A percentile compares a stretch with the other conserved stretches of the same genome.
These are phyloP conservation scores for Irena cyanogastra DNA, from an alignment of 2,113 vertebrate genomes.

Conservation along the genomic window DNA sequence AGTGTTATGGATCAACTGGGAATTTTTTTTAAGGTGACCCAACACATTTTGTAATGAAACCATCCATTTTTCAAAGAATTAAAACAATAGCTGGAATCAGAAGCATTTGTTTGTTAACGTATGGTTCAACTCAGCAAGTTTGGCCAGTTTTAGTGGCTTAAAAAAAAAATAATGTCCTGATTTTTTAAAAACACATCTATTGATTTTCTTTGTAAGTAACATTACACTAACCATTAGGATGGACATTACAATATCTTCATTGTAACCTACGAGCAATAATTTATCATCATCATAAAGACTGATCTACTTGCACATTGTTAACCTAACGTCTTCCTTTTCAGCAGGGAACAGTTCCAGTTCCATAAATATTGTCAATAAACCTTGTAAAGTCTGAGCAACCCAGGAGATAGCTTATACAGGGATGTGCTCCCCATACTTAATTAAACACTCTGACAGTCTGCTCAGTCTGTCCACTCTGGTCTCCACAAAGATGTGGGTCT, in stretches of 20 bases:
- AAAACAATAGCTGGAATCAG: constrained; percentile 6
- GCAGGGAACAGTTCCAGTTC: constrained; percentile 11
- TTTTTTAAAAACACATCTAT: constrained; percentile 43
- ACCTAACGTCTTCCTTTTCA: not conserved
- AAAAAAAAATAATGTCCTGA: not conserved
- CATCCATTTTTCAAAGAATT: constrained; percentile 12
- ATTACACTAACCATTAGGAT: constrained; percentile 49
- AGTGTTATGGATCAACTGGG: constrained; percentile 39
- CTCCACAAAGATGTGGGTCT: not conserved
- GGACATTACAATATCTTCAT: constrained; percentile 51
- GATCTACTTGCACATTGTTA: constrained; percentile 2
- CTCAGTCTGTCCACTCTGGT: not conserved
- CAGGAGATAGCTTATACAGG: not conserved
- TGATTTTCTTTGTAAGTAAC: constrained; percentile 60
- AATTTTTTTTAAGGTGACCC: constrained; percentile 37
- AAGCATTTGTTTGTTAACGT: constrained; percentile 50
- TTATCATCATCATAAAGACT: constrained; percentile 49
- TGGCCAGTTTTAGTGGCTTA: not conserved
- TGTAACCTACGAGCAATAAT: constrained; percentile 46
- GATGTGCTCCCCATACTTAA: not conserved
- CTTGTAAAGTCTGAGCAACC: not conserved
- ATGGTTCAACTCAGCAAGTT: not conserved
- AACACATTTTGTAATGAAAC: constrained; percentile 25
- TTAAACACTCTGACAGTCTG: not conserved
- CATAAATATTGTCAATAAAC: constrained; percentile 31